Evolutionary conservation across 1,140 invertebrate species (phyloP), one percentile per base, ranked within the genome.

Genomic region (Musca domestica): DNA sequence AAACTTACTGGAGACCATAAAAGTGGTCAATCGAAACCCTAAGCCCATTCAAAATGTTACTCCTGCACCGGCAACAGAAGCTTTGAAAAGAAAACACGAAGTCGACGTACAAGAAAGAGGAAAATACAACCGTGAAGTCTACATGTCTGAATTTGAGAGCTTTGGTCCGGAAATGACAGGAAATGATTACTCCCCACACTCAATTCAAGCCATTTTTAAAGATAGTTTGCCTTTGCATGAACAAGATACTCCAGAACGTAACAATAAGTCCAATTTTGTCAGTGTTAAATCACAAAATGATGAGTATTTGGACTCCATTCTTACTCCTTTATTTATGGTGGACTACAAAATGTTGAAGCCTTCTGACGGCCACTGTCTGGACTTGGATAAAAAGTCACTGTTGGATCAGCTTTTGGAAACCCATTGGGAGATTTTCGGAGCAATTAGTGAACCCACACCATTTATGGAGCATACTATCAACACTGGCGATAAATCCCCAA

Each of bases 401-500:
- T 25, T 64, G 22, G 46, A 64, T n/a, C 14, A 64, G 3, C 19
- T 23, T 14, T 34, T 66, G 14, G 1, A 41, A 19, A 14, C 10
- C 9, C 51, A 67, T 47, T 14, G 15, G 9, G 15, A 19, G 17
- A 17, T 67, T 17, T 67, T 67, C 46, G 51, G n/a, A n/a, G n/a
- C n/a, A n/a, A n/a, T n/a, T n/a, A n/a, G 20, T 41, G 54, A 63
- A 49, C 54, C 67, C 12, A 61, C 67, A 14, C 46, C 58, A 23
- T 49, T 63, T 49, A 56, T 56, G 7, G 19, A 46, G 12, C 69
- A 70, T 25, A 27, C 7, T 2, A 67, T 67, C 19, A 54, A 70
- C 23, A 70, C 64, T n/a, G 25, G 56, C 5, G 56, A 69, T 20
- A 66, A 73, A 25, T 30, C 66, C 25, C 71, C 72, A 2, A 70